Percentiles rank a stretch among this genome's conserved stretches.
Evolutionary conservation across 2,888 invertebrate genomes (phyloP).

Genomic region (Eucriotettix oculatus): DNA sequence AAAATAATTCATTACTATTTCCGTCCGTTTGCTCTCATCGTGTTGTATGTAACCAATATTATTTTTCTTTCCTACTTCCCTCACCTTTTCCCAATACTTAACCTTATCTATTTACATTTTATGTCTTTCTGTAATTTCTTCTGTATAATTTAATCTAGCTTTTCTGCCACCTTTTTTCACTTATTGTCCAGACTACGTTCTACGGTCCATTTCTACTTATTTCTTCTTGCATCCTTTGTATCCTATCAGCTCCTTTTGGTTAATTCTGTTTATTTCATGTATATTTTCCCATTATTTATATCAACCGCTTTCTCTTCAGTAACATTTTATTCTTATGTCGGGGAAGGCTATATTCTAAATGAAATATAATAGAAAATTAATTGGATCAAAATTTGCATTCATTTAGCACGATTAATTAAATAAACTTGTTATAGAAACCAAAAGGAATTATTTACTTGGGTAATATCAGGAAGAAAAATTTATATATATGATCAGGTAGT

Average conservation of each 20-base stretch:
- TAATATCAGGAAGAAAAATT: no score
- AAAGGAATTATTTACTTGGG: no score
- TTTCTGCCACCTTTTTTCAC: neutral
- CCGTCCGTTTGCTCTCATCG: neutral
- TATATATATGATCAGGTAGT: no score
- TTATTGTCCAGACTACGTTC: neutral
- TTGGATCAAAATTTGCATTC: no score
- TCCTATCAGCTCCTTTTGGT: neutral
- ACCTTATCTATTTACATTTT: neutral
- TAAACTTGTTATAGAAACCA: no score
- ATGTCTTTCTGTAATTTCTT: neutral
- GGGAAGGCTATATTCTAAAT: no score
- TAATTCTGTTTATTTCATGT: neutral
- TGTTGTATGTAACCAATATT: neutral
- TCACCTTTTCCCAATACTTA: neutral
- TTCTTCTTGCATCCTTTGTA: neutral
- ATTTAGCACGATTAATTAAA: no score
- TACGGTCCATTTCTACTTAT: neutral
- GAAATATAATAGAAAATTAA: no score
- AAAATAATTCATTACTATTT: neutral
- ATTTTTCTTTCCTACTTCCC: neutral
- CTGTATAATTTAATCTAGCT: neutral
- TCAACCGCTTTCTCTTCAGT: neutral
- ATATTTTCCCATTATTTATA: neutral
- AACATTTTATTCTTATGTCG: no score